Evolutionary conservation across 2,113 vertebrate genomes (phyloP), one percentile per base, ranked within the genome.

Genomic region (Grus americana): DNA sequence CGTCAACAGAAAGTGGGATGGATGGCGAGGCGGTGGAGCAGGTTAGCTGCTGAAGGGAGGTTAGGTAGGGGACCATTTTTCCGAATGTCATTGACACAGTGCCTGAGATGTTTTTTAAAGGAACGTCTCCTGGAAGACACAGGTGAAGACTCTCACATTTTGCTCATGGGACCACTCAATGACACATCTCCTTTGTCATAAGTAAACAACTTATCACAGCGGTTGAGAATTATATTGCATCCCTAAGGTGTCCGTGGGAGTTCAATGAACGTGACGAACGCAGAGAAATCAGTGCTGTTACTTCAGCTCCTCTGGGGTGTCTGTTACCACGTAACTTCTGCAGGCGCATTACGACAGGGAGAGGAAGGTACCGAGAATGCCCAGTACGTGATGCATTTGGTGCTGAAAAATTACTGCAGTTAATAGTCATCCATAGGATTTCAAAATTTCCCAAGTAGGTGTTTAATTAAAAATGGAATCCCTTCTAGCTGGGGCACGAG

Each of bases 111-210:
- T 14, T 34, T 34, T 59, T 16, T 36, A 30, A 26, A 34, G 16
- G 0, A 30, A 2, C 11, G 4, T 6, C 11, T 24, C 20, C 47
- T 15, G 71, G 19, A 26, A 7, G 23, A 5, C 0, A 6, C 0
- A 0, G 36, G 13, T 11, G 54, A 24, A 23, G 22, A 22, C 79
- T 6, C 13, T 5, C 40, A 5, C 11, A 22, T 5, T 24, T 11
- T 6, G 14, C 19, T 29, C 2, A 9, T 0, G 67, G 59, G 15
- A 9, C 12, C 40, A 1, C 55, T 38, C 20, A 1, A 0, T 36
- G 44, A n/a, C 38, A 22, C 40, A 2, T 6, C 13, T 29, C 54
- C 3, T n/a, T 29, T 15, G 54, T 36, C 66, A 42, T 26, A 3
- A 12, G 59, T 1, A 7, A 57, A 50, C 3, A 21, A 3, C 22